Conservation (phyloP, 2,888 invertebrate species). For the Loripinus fragilis region DNA sequence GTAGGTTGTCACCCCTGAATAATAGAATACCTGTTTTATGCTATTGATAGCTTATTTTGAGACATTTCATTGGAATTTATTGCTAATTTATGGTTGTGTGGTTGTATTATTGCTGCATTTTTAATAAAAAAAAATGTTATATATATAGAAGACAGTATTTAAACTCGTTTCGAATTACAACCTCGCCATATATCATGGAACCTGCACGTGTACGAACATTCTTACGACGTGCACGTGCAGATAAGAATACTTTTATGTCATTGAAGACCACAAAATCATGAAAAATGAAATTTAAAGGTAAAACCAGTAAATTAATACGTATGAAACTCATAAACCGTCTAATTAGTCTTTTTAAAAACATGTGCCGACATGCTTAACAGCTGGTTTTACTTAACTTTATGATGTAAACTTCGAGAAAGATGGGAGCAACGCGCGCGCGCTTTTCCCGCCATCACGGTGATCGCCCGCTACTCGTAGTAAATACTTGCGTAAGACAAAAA, state of each 20-base stretch:
- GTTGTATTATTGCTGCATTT: too few species aligned
- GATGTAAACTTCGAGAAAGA: conserved; percentile 35
- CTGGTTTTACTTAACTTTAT: conserved; percentile 49
- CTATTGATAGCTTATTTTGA: too few species aligned
- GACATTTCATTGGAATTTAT: too few species aligned
- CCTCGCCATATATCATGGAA: too few species aligned
- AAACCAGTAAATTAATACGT: conserved; percentile 9
- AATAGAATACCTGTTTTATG: too few species aligned
- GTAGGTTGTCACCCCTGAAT: too few species aligned
- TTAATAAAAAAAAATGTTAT: too few species aligned
- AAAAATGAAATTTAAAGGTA: conserved; percentile 19
- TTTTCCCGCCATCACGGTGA: conserved; percentile 56
- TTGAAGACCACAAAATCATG: conserved; percentile 18
- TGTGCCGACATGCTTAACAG: conserved; percentile 45
- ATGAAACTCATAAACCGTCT: conserved; percentile 19
- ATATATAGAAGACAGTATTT: too few species aligned
- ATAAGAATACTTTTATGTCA: background rate
- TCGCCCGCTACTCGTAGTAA: conserved; percentile 49
- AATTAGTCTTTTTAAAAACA: conserved; percentile 19
- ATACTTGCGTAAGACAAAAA: conserved; percentile 60
- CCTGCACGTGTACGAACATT: too few species aligned
- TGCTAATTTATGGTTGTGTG: too few species aligned
- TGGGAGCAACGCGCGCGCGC: conserved; percentile 45
- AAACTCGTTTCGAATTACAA: too few species aligned
- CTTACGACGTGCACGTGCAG: background rate